Base-by-base conservation (phyloP, 2,888 invertebrate species). In the Lymantria dispar region DNA sequence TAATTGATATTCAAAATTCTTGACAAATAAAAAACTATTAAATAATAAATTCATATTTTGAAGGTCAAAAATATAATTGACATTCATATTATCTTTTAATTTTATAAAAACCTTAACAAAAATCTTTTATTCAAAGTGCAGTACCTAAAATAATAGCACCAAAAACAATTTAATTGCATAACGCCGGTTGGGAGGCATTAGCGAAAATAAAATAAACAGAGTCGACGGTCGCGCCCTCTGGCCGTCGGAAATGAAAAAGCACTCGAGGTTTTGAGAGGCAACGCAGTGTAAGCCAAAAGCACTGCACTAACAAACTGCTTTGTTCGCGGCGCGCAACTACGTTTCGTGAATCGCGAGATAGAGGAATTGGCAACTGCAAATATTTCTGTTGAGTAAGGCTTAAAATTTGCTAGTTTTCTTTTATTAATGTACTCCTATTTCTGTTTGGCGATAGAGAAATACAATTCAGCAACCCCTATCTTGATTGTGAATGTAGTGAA, bases 191-290 rank as follows among this genome's bases (percentile, higher is more conserved):
- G 69, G 62, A 70, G 70, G 73, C 76, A 76, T 80, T 80, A 80
- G 70, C 66, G 71, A 73, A 74, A 76, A 77, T 76, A 78, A 77
- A 80, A 77, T 74, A 74, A 74, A 72, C 67, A 70, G 64, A 62
- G 62, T 47, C 60, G 55, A 58, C 76, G 64, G 47, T 58, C 52
- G 58, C 76, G 76, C 76, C 74, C 77, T 65, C 74, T 76, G 72
- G 74, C 72, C 73, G 73, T 70, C 73, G 83, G 83, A 83, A 83
- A 83, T 83, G 83, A 83, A 83, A 81, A 79, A 73, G 76, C 74
- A 74, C 76, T 78, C 65, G 69, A 46, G 62, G 64, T 68, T 71
- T 72, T 60, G 68, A 66, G 67, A 68, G 69, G 68, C 64, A 60
- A 53, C 69, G 64, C 68, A 67, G 69, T 68, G 73, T 67, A 70